Evolutionary conservation across 1,140 invertebrate species (phyloP).

Genomic region (Heliconius hewitsoni): DNA sequence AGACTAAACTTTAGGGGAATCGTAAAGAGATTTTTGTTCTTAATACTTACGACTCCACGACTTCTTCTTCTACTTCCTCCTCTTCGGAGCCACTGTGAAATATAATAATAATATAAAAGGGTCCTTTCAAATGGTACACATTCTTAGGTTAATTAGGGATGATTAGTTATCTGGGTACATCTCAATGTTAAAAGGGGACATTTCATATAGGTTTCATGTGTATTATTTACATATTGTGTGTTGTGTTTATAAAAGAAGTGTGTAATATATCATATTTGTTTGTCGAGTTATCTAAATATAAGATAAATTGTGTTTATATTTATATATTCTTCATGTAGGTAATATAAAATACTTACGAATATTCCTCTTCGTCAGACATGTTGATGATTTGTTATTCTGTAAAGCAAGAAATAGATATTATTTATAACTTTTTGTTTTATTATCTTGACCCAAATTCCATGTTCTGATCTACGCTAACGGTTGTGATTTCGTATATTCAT

Average conservation of each 20-base stretch:
- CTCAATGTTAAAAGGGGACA: slow-evolving; percentile 18
- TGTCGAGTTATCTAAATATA: neutral
- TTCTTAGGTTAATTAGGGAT: slow-evolving; percentile 2
- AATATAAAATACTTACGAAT: slow-evolving; percentile 84
- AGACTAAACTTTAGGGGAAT: slow-evolving; percentile 49
- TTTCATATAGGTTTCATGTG: slow-evolving; percentile 11
- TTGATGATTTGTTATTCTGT: slow-evolving; percentile 83
- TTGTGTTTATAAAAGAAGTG: slow-evolving; percentile 16
- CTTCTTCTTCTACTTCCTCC: slow-evolving; percentile 86
- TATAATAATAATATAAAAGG: slow-evolving; percentile 40
- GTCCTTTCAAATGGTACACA: slow-evolving; percentile 11
- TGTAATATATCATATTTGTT: neutral
- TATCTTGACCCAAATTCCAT: neutral
- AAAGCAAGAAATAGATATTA: slow-evolving; percentile 60
- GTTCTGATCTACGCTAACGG: neutral
- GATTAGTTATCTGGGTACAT: slow-evolving; percentile 10
- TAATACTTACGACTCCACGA: slow-evolving; percentile 86
- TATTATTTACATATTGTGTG: neutral
- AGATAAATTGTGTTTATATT: neutral
- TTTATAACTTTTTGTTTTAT: neutral
- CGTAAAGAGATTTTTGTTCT: slow-evolving; percentile 23
- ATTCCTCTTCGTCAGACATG: slow-evolving; percentile 89
- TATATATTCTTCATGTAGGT: neutral
- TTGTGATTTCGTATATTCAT: neutral
- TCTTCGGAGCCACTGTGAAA: slow-evolving; percentile 83